phyloP scores from a whole-genome alignment of 2,113 vertebrate species.

The Alosa alosa region DNA sequence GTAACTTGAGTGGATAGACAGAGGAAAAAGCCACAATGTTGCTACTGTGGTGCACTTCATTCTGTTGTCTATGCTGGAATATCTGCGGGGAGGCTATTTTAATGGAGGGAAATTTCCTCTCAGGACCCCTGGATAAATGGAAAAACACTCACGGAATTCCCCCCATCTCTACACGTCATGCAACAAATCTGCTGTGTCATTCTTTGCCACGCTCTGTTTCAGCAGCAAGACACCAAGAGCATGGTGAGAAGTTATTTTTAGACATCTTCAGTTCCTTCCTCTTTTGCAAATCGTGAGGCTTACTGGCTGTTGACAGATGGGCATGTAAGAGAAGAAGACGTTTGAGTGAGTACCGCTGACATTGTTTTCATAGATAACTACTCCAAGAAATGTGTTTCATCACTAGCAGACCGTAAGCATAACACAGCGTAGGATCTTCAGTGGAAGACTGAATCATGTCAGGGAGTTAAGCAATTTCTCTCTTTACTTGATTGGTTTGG shows the following conservation, averaged over 20 bases:
- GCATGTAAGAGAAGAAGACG: background rate
- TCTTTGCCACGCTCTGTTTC: background rate
- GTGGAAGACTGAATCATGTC: background rate
- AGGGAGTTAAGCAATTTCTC: background rate
- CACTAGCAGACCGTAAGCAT: background rate
- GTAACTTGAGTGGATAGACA: background rate
- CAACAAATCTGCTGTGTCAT: background rate
- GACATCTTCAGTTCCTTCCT: background rate
- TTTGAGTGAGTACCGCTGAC: no score
- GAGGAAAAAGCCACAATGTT: background rate
- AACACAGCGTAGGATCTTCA: background rate
- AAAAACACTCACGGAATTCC: background rate
- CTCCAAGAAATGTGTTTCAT: background rate
- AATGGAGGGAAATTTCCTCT: background rate
- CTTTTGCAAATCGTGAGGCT: background rate
- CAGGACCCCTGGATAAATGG: background rate
- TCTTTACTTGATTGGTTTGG: background rate
- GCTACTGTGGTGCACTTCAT: background rate
- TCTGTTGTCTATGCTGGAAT: background rate
- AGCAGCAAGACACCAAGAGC: background rate
- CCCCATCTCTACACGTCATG: background rate
- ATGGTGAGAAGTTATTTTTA: background rate
- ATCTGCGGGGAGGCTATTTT: background rate
- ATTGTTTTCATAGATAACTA: background rate
- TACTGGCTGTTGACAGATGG: background rate